Conservation (phyloP, 2,888 invertebrate species). For the Blera fallax region DNA sequence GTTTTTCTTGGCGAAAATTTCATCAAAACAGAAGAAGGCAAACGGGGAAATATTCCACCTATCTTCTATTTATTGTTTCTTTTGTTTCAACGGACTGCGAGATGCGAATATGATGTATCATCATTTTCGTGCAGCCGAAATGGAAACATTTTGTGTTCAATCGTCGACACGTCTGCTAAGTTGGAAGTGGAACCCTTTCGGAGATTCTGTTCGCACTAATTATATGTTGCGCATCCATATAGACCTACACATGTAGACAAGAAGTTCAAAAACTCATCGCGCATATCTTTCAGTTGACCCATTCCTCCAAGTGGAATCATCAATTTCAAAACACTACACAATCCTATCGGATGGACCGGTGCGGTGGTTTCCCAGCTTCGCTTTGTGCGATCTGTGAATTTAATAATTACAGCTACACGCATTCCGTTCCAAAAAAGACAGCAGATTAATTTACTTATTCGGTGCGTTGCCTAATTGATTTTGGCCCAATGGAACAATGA, state of each 20-base stretch:
- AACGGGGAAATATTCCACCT: slow-evolving; percentile 39
- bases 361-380: background rate
- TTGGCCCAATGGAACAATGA: slow-evolving; percentile 66
- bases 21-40: slow-evolving; percentile 24
- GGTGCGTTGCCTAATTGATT: slow-evolving; percentile 69
- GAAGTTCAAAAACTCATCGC: slow-evolving; percentile 20
- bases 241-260: background rate
- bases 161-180: slow-evolving; percentile 64
- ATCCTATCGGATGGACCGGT: background rate
- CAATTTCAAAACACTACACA: slow-evolving; percentile 24
- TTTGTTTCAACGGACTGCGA: slow-evolving; percentile 31
- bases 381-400: slow-evolving; percentile 22
- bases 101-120: slow-evolving; percentile 43
- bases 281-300: slow-evolving; percentile 20
- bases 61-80: slow-evolving; percentile 32
- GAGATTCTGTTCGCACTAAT: slow-evolving; percentile 39
- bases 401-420: slow-evolving; percentile 22
- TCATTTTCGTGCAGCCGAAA: slow-evolving; percentile 50
- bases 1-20: slow-evolving; percentile 8
- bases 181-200: slow-evolving; percentile 47
- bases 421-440: slow-evolving; percentile 31
- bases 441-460: slow-evolving; percentile 66
- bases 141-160: slow-evolving; percentile 47
- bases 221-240: slow-evolving; percentile 60
- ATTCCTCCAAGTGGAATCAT: slow-evolving; percentile 21